Base-by-base conservation (phyloP, 92 coral and sea anemone species). In the Phenganax marumi region DNA sequence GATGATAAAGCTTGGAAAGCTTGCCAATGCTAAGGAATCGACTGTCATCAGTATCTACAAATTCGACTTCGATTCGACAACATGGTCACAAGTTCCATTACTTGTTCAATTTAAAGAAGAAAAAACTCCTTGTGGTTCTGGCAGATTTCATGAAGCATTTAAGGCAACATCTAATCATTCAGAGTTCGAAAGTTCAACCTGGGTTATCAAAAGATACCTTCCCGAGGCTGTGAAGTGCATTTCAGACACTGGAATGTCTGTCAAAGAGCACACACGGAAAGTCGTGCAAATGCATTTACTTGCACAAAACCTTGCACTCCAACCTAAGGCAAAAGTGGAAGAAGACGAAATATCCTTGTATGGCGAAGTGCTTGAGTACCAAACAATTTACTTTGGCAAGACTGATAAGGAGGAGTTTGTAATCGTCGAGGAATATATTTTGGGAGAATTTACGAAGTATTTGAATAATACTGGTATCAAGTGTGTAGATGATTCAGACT, bases 211-310 rank as follows among this genome's bases (percentile, higher is more conserved):
- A 12, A 78, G 75, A 14, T 88, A 85, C 73, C 71, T 90, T 18
- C 82, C 88, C 33, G 68, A 43, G 19, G 53, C 91, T 26, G 48
- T 56, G 50, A 49, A 85, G 8, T 58, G 57, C 10, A 88, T 90
- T 26, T 10, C 3, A 1, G 65, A 79, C 11, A 57, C 82, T 12
- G 83, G 83, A 19, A 83, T 65, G 53, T 51, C 76, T 1, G 65
- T 65, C 25, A 81, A 90, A 80, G 80, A 84, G 18, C 90, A 90
- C 61, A 88, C 88, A 0, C 60, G 72, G 22, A 90, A 88, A 57
- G 82, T 84, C 54, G 90, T 90, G 54, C 91, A 90, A 19, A 85
- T 90, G 90, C 93, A 88, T 73, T 70, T 83, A 11, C 83, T 88
- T 19, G 93, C 93, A 1, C 80, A 71, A 70, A 89, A 87, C 70